These are phyloP conservation scores for Aspiorhynchus laticeps DNA, from an alignment of 2,113 vertebrate genomes.

Conservation along the genomic window DNA sequence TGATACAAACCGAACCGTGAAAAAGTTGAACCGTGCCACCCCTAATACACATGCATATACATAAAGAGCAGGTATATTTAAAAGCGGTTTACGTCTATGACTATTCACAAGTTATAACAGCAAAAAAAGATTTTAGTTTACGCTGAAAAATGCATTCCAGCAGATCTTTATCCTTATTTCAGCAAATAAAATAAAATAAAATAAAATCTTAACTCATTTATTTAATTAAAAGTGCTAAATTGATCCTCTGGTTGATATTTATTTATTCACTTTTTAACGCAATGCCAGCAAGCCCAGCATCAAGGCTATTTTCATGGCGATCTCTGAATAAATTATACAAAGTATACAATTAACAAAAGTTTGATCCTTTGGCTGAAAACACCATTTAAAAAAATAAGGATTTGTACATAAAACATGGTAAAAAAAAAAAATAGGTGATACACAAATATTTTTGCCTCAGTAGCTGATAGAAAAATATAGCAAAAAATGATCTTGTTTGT, in stretches of 20 bases:
- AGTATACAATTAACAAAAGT: no score
- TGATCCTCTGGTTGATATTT: neutral
- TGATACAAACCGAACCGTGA: no score
- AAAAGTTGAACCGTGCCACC: no score
- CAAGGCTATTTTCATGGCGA: no score
- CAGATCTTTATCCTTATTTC: no score
- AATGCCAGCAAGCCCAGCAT: no score
- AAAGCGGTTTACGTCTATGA: neutral
- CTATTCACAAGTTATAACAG: neutral
- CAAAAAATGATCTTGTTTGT: neutral
- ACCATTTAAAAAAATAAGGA: neutral
- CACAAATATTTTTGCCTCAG: neutral
- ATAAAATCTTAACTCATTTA: no score
- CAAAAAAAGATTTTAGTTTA: neutral
- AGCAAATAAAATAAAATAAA: neutral
- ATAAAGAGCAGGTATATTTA: constrained; percentile 3
- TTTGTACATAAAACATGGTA: neutral
- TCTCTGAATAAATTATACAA: no score
- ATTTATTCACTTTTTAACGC: no score
- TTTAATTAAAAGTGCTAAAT: no score
- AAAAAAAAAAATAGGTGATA: neutral
- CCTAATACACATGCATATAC: neutral
- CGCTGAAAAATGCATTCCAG: neutral
- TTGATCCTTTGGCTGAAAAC: neutral
- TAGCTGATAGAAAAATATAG: neutral